Conservation (phyloP, 2,888 invertebrate genomes). For the Drosophila tripunctata region DNA sequence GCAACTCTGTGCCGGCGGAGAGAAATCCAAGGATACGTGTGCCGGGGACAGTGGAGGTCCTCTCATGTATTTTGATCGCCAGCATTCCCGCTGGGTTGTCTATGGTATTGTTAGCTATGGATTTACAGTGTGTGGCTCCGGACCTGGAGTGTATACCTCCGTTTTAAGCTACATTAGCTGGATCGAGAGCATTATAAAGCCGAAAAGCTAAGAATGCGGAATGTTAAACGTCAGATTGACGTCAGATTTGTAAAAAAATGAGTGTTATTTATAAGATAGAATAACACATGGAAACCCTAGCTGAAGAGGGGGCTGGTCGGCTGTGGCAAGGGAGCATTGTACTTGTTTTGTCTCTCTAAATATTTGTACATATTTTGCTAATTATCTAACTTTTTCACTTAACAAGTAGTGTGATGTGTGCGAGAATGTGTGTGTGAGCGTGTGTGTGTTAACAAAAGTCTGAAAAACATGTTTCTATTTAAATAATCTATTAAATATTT, state of each 20-base stretch:
- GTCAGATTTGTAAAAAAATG: constrained; percentile 24
- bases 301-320: neutral
- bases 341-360: constrained; percentile 43
- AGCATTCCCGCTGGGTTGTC: constrained; percentile 85
- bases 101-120: constrained; percentile 90
- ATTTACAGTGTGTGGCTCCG: constrained; percentile 87
- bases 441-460: constrained; percentile 67
- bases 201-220: constrained; percentile 6
- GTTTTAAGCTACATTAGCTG: constrained; percentile 84
- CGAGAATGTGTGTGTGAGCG: constrained; percentile 6
- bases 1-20: constrained; percentile 90
- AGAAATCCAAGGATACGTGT: constrained; percentile 89
- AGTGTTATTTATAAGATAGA: constrained; percentile 14
- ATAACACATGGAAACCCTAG: constrained; percentile 26
- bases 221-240: constrained; percentile 4
- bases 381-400: constrained; percentile 56
- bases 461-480: constrained; percentile 78
- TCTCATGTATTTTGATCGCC: constrained; percentile 86
- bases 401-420: constrained; percentile 12
- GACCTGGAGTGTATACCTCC: constrained; percentile 88
- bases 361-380: constrained; percentile 78
- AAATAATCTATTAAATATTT: constrained; percentile 77
- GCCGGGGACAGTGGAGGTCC: constrained; percentile 90
- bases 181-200: constrained; percentile 84
- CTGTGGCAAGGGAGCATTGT: neutral